Evolutionary conservation across 2,888 invertebrate species (phyloP).

Genomic region (Villa cingulata): DNA sequence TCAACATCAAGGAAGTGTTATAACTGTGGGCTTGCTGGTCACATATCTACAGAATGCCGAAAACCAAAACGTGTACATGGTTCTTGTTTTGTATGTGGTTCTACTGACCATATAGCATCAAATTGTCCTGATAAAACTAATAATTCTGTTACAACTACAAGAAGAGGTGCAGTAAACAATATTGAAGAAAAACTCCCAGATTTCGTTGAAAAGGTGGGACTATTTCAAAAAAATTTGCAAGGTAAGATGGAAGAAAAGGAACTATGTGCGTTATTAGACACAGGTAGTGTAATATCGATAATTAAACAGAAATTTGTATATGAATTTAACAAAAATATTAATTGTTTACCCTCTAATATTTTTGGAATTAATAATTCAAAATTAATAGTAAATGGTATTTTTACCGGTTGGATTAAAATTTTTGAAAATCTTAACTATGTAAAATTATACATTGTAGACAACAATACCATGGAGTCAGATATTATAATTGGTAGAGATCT

Average conservation of each 20-base stretch:
- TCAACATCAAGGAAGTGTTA: too few relatives aligned
- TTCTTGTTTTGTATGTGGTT: too few relatives aligned
- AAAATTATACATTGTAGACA: background rate
- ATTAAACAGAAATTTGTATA: background rate
- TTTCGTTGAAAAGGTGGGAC: background rate
- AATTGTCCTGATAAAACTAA: too few relatives aligned
- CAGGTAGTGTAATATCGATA: background rate
- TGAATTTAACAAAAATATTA: background rate
- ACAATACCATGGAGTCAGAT: background rate
- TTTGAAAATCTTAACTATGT: background rate
- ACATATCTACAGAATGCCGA: too few relatives aligned
- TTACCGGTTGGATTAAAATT: background rate
- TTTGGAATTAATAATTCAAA: background rate
- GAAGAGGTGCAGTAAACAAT: too few relatives aligned
- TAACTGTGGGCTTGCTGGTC: too few relatives aligned
- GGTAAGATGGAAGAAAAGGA: background rate
- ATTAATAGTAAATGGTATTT: background rate
- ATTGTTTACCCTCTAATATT: background rate
- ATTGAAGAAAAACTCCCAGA: background rate
- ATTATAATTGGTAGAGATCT: background rate
- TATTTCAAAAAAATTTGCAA: background rate
- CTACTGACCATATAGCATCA: too few relatives aligned
- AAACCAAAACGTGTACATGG: too few relatives aligned
- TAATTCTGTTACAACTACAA: too few relatives aligned
- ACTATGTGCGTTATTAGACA: background rate